Evolutionary conservation across 2,797 vertebrate species (phyloP), one percentile per base, ranked within the genome.

Genomic region (Lacerta bilineata): DNA sequence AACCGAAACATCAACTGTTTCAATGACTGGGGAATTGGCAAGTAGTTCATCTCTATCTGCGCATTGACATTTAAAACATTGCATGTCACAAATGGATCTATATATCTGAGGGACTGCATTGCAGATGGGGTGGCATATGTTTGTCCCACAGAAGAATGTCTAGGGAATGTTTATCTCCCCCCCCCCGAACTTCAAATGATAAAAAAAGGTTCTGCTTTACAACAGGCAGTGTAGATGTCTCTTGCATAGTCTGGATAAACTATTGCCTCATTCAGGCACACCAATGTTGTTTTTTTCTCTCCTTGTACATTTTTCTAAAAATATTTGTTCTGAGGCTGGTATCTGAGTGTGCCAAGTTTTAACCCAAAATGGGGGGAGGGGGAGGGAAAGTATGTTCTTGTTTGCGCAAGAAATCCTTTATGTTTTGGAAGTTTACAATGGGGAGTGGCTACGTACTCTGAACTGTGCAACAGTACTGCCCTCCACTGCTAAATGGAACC

Each of bases 301-400:
- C 61, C 86, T 88, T 78, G 88, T 89, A 88, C 86, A 50, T 88
- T 88, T 89, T 90, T 90, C 86, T 88, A 85, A 88, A 82, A 85
- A 85, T 88, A 90, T 88, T 90, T 90, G 89, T 88, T 88, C 86
- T 85, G 77, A 85, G 78, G 86, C 89, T 90, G 86, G 86, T 85
- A 88, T 85, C 78, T 43, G 83, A 82, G 64, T 33, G 27, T 88
- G 89, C 89, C 89, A 85, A 82, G 72, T 90, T 90, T 90, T 82
- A 85, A 90, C 86, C 89, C 79, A 76, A 85, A 90, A 43, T 69
- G 50, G 76, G 85, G 36, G 85, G 88, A 11, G 69, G 17, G 68
- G 29, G 13, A 59, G 46, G 43, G 77, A 66, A 66, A 61, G 72
- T 81, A 81, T 64, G 78, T 76, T 82, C 64, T 78, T 27, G 64